Evolutionary conservation across 2,888 invertebrate genomes (phyloP).

Genomic region (Orthosia cruda): DNA sequence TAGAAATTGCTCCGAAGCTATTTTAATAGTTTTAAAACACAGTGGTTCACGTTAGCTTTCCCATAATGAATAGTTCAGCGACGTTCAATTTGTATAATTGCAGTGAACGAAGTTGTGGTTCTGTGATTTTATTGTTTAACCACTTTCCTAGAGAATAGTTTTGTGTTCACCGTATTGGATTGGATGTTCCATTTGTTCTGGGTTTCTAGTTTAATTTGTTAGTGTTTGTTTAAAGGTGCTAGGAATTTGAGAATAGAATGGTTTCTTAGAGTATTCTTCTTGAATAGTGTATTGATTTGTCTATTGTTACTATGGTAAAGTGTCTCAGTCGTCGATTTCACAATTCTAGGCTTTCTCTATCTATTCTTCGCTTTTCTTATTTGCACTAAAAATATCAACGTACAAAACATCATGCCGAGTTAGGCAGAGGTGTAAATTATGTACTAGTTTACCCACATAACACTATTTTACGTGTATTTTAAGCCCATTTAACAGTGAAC

Average conservation of each 20-base stretch:
- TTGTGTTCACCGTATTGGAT: constrained; percentile 42
- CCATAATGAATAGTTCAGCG: constrained; percentile 71
- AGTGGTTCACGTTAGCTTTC: constrained; percentile 42
- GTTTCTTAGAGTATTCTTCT: not conserved
- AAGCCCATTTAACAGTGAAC: too few species aligned
- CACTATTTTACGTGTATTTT: too few species aligned
- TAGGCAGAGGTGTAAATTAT: too few species aligned
- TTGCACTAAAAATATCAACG: not conserved
- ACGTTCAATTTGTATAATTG: constrained; percentile 82
- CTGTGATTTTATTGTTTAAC: constrained; percentile 73
- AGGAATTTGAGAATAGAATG: not conserved
- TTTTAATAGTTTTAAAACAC: constrained; percentile 59
- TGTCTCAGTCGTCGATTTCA: not conserved
- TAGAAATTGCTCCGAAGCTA: constrained; percentile 19
- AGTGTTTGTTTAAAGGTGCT: not conserved
- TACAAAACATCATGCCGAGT: too few species aligned
- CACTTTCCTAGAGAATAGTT: constrained; percentile 48
- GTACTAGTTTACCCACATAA: too few species aligned
- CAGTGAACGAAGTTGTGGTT: constrained; percentile 69
- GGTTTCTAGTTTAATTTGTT: constrained; percentile 25
- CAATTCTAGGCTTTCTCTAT: too few species aligned
- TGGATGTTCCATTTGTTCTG: constrained; percentile 42
- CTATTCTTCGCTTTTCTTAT: not conserved
- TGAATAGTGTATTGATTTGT: not conserved
- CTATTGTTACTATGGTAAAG: not conserved